These are phyloP conservation scores for Ctenoplectra terminalis DNA, from an alignment of 1,140 invertebrate genomes.

Conservation along the genomic window DNA sequence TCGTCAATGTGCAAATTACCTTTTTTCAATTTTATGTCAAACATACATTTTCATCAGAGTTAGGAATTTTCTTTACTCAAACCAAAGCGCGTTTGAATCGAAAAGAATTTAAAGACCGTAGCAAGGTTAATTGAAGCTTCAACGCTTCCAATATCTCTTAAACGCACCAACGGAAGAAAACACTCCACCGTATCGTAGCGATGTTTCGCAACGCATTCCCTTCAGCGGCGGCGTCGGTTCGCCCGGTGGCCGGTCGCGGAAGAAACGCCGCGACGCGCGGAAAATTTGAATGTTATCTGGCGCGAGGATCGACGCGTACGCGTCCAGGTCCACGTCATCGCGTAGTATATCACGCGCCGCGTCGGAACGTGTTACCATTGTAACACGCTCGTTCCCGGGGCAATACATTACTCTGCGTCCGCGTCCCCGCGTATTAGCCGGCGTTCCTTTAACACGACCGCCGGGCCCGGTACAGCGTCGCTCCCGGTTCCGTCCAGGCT, in stretches of 20 bases:
- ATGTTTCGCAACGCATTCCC: neutral
- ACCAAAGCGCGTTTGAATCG: too few species aligned
- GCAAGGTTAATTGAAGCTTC: too few species aligned
- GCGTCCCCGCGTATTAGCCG: conserved; percentile 68
- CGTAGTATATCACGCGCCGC: conserved; percentile 63
- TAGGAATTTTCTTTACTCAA: too few species aligned
- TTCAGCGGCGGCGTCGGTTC: neutral
- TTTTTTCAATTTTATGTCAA: too few species aligned
- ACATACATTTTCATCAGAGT: too few species aligned
- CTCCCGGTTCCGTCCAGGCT: conserved; percentile 67
- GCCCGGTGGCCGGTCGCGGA: neutral
- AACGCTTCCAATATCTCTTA: too few species aligned
- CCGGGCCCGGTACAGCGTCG: conserved; percentile 59
- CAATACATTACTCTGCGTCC: conserved; percentile 70
- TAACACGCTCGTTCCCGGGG: conserved; percentile 64
- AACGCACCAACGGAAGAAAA: too few species aligned
- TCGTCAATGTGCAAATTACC: too few species aligned
- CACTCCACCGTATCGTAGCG: too few species aligned
- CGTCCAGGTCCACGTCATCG: conserved; percentile 56
- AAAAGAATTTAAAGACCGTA: too few species aligned
- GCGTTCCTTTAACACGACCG: conserved; percentile 61
- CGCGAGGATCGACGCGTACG: conserved; percentile 35
- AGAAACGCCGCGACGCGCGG: neutral
- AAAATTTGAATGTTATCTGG: conserved; percentile 48
- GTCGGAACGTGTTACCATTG: conserved; percentile 67